phyloP scores from a whole-genome alignment of 2,797 vertebrate species.

The Heteromormyrus szaboi region DNA sequence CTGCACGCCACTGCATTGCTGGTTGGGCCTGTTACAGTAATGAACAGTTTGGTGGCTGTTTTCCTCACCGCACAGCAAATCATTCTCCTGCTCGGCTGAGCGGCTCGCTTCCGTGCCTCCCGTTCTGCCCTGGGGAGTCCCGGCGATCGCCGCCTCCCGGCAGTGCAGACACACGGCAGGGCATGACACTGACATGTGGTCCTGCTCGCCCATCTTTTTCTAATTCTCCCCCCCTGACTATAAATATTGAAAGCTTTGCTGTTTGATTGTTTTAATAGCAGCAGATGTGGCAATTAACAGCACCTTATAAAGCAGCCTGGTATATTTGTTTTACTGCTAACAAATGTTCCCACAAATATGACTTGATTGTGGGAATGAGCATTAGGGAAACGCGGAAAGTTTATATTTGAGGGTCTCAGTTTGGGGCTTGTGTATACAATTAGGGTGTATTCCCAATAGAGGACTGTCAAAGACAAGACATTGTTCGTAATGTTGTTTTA shows the following conservation, averaged over 20 bases:
- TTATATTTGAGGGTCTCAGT: conserved; percentile 55
- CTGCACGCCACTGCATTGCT: neutral
- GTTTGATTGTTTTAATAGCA: conserved; percentile 74
- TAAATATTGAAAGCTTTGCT: conserved; percentile 63
- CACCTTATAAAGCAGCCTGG: conserved; percentile 65
- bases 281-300: conserved; percentile 77
- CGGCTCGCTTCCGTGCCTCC: conserved; percentile 38
- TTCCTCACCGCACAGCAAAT: conserved; percentile 51
- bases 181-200: neutral
- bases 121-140: conserved; percentile 9
- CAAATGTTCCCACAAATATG: conserved; percentile 75
- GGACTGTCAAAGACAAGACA: conserved; percentile 60
- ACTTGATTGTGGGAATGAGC: conserved; percentile 65
- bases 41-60: neutral
- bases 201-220: conserved; percentile 35
- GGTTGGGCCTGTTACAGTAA: neutral
- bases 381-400: conserved; percentile 57
- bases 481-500: conserved; percentile 41
- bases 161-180: neutral
- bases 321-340: conserved; percentile 73
- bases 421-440: conserved; percentile 59
- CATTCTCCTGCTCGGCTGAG: conserved; percentile 52
- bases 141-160: neutral
- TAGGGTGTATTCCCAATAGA: conserved; percentile 59
- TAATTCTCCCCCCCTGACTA: conserved; percentile 59